A percentile compares a stretch with the other conserved stretches of the same genome.
Evolutionary conservation across 2,113 vertebrate species (phyloP).

Genomic region (Anoplopoma fimbria): DNA sequence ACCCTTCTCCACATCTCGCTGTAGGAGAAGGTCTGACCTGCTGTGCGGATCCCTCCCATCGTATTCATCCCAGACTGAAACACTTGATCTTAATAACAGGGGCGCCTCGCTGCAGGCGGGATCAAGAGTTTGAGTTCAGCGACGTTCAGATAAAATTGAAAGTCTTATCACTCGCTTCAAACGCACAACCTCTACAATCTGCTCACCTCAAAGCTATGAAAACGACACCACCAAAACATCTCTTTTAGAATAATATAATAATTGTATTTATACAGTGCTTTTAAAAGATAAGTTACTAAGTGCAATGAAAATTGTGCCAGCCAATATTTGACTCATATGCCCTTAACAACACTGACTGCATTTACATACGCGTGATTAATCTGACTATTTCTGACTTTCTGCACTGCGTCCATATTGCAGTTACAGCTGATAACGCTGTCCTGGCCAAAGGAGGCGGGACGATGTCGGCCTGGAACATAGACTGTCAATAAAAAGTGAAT

Average conservation of each 20-base stretch:
- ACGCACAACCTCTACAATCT: constrained; percentile 12
- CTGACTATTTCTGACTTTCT: neutral
- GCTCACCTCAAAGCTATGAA: constrained; percentile 12
- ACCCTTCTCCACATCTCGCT: constrained; percentile 3
- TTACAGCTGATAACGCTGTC: no score
- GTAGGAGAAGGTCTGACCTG: constrained; percentile 39
- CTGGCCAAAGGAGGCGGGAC: no score
- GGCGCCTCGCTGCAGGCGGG: constrained; percentile 12
- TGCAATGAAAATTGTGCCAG: neutral
- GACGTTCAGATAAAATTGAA: constrained; percentile 40
- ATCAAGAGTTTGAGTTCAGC: constrained; percentile 45
- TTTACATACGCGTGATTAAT: neutral
- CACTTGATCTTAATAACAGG: constrained; percentile 54
- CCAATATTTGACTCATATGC: neutral
- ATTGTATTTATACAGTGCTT: neutral
- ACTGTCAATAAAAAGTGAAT: no score
- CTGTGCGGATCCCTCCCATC: constrained; percentile 19
- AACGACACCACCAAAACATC: neutral
- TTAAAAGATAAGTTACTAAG: neutral
- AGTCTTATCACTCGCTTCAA: constrained; percentile 50
- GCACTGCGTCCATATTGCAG: neutral
- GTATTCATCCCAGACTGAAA: constrained; percentile 48
- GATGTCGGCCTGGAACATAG: no score
- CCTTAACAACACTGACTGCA: neutral
- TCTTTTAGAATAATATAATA: neutral